phyloP scores from a whole-genome alignment of 2,113 vertebrate species.

The Pelodiscus sinensis region DNA sequence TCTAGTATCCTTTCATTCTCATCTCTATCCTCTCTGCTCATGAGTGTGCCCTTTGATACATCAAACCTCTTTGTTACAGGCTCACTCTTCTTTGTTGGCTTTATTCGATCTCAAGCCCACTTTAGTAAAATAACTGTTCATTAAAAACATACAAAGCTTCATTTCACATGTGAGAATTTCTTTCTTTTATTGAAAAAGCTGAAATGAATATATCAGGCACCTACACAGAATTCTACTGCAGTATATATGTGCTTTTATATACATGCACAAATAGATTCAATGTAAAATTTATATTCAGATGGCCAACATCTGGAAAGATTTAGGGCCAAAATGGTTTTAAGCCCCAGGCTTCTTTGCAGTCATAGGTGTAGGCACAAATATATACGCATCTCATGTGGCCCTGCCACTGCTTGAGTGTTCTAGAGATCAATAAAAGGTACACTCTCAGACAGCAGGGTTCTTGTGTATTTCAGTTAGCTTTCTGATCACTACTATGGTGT shows the following conservation, averaged over 20 bases:
- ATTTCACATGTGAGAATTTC: background rate
- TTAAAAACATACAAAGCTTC: background rate
- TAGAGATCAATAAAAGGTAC: background rate
- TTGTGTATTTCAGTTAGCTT: background rate
- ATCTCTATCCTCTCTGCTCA: too few relatives aligned
- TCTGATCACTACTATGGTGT: background rate
- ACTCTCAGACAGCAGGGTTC: background rate
- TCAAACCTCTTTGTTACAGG: background rate
- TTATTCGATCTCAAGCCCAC: background rate
- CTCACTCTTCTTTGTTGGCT: background rate
- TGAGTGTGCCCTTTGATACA: background rate
- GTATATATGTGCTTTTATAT: background rate
- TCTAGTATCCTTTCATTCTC: background rate
- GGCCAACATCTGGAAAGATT: background rate
- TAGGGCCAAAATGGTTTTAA: too few relatives aligned
- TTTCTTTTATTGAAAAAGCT: background rate
- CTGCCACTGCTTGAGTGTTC: background rate
- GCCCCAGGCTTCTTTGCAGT: background rate
- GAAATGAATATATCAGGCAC: background rate
- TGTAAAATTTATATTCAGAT: background rate
- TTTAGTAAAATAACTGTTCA: background rate
- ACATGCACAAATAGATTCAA: accelerated
- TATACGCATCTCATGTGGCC: background rate
- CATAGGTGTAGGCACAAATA: background rate
- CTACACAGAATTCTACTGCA: background rate